Evolutionary conservation across 1,140 invertebrate genomes (phyloP).

Genomic region (Aphaenogaster rudis): DNA sequence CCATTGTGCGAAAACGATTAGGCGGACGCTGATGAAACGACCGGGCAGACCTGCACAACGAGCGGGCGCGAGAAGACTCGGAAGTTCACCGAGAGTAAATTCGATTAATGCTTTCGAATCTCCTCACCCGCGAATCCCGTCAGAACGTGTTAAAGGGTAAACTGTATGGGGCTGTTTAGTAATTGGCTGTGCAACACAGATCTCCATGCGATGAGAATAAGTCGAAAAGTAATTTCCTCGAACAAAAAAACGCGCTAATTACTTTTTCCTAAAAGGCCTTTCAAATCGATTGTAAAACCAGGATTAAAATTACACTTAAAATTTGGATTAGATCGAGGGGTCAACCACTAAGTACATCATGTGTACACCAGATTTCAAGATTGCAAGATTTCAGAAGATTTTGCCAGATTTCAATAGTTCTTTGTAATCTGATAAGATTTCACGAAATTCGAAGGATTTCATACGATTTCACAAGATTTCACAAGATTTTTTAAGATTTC

Average conservation of each 20-base stretch:
- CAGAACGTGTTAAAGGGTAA: conserved; percentile 10
- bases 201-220: not conserved
- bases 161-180: not conserved
- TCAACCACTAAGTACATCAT: no score
- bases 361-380: no score
- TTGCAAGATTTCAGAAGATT: no score
- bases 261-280: not conserved
- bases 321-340: no score
- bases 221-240: not conserved
- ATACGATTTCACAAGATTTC: no score
- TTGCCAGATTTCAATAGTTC: no score
- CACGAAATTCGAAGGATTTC: no score
- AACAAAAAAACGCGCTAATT: not conserved
- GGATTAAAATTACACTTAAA: not conserved
- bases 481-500: no score
- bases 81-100: conserved; percentile 34
- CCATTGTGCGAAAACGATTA: conserved; percentile 61
- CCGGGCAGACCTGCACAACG: not conserved
- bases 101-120: conserved; percentile 55
- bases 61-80: not conserved
- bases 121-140: conserved; percentile 38
- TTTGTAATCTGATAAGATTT: no score
- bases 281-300: not conserved
- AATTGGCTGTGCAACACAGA: conserved; percentile 2
- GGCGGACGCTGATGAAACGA: conserved; percentile 44